Conservation (phyloP, 2,888 invertebrate genomes). For the Pilophorus perplexus region DNA sequence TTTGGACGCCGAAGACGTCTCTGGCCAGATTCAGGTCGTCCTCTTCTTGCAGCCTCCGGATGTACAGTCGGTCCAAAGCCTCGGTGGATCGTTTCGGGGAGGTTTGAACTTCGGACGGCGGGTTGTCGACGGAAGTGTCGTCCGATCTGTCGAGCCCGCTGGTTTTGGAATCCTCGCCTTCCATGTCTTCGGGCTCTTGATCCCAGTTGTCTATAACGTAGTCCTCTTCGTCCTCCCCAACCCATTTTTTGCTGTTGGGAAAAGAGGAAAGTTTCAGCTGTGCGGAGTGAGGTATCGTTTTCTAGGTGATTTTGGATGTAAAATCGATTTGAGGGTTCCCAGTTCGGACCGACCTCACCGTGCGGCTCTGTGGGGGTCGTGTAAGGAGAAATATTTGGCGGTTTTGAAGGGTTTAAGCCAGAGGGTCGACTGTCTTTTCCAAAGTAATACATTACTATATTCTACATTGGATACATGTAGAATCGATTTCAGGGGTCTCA, state of each 20-base stretch:
- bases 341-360: not conserved
- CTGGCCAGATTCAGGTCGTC: slow-evolving; percentile 20
- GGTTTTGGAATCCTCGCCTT: not conserved
- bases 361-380: no score
- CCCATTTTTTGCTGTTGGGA: slow-evolving; percentile 8
- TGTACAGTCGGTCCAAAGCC: slow-evolving; percentile 4
- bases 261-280: not conserved
- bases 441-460: no score
- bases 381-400: no score
- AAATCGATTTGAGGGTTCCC: not conserved
- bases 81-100: not conserved
- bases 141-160: not conserved
- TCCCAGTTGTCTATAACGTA: slow-evolving; percentile 31
- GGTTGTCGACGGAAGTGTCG: not conserved
- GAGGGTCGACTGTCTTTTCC: no score
- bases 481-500: no score
- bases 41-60: slow-evolving; percentile 20
- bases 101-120: not conserved
- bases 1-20: slow-evolving; percentile 30
- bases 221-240: slow-evolving; percentile 28
- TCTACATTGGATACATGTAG: no score
- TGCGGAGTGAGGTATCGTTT: not conserved
- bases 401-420: no score
- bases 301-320: not conserved
- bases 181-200: slow-evolving; percentile 18